These are phyloP conservation scores for Hyposoter didymator DNA, from an alignment of 2,888 invertebrate genomes.

Conservation along the genomic window DNA sequence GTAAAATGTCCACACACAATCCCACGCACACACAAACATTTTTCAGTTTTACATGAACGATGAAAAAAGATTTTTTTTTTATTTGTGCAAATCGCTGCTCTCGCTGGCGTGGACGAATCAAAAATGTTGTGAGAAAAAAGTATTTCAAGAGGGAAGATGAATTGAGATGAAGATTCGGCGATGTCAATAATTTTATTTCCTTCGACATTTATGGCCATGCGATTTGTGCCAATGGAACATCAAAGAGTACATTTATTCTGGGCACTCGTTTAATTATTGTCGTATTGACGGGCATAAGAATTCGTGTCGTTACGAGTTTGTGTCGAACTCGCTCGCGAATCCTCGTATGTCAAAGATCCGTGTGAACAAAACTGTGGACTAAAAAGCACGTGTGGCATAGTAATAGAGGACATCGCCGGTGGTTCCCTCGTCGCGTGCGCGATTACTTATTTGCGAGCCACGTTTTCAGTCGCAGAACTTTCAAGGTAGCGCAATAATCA, in stretches of 20 bases:
- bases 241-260: background rate
- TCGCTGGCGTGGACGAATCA: background rate
- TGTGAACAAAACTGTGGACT: conserved; percentile 15
- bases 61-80: background rate
- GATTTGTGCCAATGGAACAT: background rate
- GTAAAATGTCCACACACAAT: conserved; percentile 20
- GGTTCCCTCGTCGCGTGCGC: conserved; percentile 41
- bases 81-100: background rate
- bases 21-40: background rate
- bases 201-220: background rate
- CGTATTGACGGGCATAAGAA: background rate
- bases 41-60: background rate
- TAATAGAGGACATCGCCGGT: conserved; percentile 56
- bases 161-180: background rate
- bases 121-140: background rate
- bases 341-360: conserved; percentile 1
- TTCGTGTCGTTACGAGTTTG: background rate
- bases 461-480: conserved; percentile 61
- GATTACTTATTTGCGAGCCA: conserved; percentile 65
- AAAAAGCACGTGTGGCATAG: conserved; percentile 49
- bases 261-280: background rate
- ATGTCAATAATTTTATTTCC: background rate
- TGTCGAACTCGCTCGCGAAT: conserved; percentile 16
- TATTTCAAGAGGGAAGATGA: background rate
- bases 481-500: conserved; percentile 51